Evolutionary conservation across 2,888 invertebrate species (phyloP).

Genomic region (Argynnis bischoffii): DNA sequence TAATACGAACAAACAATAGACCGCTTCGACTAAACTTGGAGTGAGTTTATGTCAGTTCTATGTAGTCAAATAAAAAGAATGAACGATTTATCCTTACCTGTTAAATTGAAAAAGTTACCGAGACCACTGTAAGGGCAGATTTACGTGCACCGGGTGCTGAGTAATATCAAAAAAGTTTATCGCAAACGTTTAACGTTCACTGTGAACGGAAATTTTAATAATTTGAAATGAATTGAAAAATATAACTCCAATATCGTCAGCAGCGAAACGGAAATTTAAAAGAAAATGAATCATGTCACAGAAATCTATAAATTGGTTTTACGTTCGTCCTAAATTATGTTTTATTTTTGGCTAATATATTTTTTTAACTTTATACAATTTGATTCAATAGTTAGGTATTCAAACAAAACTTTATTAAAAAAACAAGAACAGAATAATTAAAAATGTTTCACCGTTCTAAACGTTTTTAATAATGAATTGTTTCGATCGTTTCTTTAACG

Average conservation of each 20-base stretch:
- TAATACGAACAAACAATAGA: slow-evolving; percentile 40
- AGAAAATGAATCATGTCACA: slow-evolving; percentile 36
- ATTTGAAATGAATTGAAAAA: slow-evolving; percentile 55
- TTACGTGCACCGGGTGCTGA: slow-evolving; percentile 77
- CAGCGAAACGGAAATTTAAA: slow-evolving; percentile 35
- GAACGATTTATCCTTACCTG: slow-evolving; percentile 82
- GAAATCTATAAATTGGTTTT: slow-evolving; percentile 39
- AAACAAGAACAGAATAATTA: no score
- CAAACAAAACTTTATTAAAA: no score
- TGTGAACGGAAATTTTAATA: slow-evolving; percentile 62
- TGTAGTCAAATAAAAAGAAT: slow-evolving; percentile 79
- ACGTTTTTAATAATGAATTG: no score
- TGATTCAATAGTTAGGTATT: slow-evolving; percentile 13
- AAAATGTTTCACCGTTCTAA: no score
- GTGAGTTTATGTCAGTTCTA: slow-evolving; percentile 77
- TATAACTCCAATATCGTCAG: slow-evolving; percentile 41
- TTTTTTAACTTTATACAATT: not conserved
- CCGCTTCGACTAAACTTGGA: slow-evolving; percentile 57
- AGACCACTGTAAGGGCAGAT: slow-evolving; percentile 77
- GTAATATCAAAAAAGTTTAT: slow-evolving; percentile 80
- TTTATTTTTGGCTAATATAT: slow-evolving; percentile 16
- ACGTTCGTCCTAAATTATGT: slow-evolving; percentile 18
- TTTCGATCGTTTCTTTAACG: no score
- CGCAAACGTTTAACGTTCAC: slow-evolving; percentile 54
- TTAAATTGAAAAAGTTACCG: slow-evolving; percentile 82